Evolutionary conservation across 1,140 invertebrate species (phyloP), one percentile per base, ranked within the genome.

Genomic region (Ceratina australensis): DNA sequence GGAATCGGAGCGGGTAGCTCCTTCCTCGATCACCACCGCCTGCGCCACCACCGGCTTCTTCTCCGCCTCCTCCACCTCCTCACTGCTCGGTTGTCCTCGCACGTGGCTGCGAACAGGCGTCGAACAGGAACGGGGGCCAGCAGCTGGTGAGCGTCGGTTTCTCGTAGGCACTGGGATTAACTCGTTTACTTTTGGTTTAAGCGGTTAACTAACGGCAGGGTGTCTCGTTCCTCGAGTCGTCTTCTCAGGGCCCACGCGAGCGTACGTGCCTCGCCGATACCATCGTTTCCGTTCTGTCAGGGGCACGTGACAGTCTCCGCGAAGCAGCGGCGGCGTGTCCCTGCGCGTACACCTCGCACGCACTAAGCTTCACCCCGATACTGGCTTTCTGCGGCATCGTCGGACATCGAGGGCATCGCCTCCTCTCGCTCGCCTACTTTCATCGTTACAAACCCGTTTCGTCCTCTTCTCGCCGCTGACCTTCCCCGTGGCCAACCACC

Each of bases 231-330:
- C 57, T 50, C 56, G 15, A 49, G 47, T 15, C 7, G 60, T 65
- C 18, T 69, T 64, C 82, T 84, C 81, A 84, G 64, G 78, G 83
- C 50, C 69, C 82, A 57, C 82, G 65, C 28, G 71, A 67, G 57
- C 79, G 74, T 72, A 63, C 69, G 56, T 80, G 79, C 66, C 82
- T 54, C 72, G 67, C 56, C 72, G 76, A 56, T 77, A 57, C 72
- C 83, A 85, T 86, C 78, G 74, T 83, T 73, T 76, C 76, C 78
- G 64, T 77, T 80, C 69, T 82, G 83, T 83, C 77, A 77, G 84
- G 85, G 84, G 83, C 90, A 89, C 89, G 89, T 89, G 88, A 86
- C 76, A 83, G 83, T 81, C 76, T 79, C 75, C 72, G 71, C 78
- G 68, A 76, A 64, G 52, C 73, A 63, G 72, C 72, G 67, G 59